phyloP scores from a whole-genome alignment of 2,113 vertebrate species.

The Aegithalos caudatus region DNA sequence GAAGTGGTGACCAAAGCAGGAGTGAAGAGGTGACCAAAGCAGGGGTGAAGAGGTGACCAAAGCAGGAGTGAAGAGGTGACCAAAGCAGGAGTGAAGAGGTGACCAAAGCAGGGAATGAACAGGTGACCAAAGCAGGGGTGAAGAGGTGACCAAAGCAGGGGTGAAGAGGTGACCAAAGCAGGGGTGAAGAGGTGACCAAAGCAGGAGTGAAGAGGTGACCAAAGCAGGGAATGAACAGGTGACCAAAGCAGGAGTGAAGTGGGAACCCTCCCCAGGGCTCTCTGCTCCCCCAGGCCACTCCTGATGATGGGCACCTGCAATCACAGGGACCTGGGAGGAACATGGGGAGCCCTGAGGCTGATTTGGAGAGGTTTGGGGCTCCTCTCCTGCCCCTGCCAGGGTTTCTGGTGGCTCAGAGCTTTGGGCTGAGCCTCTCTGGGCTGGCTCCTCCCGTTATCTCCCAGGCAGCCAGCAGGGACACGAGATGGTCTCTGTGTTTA shows the following conservation, averaged over 20 bases:
- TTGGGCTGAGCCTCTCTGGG: neutral
- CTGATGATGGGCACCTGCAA: fast-evolving
- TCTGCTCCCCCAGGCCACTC: fast-evolving
- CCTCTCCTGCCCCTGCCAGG: neutral
- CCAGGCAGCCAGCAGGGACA: neutral
- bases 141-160: too few species aligned
- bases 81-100: too few species aligned
- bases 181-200: too few species aligned
- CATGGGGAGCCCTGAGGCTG: fast-evolving
- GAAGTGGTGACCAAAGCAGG: too few species aligned
- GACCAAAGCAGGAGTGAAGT: too few species aligned
- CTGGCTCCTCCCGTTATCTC: too few species aligned
- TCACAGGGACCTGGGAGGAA: fast-evolving
- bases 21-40: neutral
- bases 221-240: too few species aligned
- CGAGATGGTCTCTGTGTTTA: neutral
- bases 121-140: neutral
- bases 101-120: too few species aligned
- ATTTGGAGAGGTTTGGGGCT: neutral
- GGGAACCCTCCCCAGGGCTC: neutral
- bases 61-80: neutral
- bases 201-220: neutral
- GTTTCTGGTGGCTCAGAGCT: neutral
- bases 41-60: too few species aligned
- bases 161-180: neutral